Conservation (phyloP, 2,113 vertebrate genomes). For the Eonycteris spelaea region DNA sequence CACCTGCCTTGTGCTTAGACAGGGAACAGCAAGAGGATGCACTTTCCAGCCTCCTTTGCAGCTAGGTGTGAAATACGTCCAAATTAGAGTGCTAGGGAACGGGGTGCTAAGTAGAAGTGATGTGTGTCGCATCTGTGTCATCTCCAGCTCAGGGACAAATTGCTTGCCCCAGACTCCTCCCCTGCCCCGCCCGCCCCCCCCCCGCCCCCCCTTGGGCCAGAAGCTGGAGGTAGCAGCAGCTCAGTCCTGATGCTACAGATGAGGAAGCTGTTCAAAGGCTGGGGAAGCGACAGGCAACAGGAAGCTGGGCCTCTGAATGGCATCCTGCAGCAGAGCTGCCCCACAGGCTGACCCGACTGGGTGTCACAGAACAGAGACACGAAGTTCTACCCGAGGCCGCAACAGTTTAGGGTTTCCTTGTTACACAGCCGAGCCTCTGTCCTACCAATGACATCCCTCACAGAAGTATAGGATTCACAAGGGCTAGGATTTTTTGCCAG, state of each 20-base stretch:
- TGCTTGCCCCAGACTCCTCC: background rate
- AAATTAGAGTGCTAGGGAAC: background rate
- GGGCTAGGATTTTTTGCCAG: background rate
- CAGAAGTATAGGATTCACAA: background rate
- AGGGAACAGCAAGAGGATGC: background rate
- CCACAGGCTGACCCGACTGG: no score
- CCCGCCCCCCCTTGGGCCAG: no score
- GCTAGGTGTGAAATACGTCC: background rate
- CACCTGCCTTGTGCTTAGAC: background rate
- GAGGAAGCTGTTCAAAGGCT: background rate
- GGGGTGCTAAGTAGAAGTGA: background rate
- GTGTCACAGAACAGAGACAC: background rate
- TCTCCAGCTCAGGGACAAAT: background rate
- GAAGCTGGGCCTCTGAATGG: background rate
- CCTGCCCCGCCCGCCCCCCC: no score
- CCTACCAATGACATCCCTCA: no score
- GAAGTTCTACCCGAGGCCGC: background rate
- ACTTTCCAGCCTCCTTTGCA: background rate
- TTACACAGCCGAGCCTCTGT: background rate
- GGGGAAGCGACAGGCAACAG: rapidly evolving
- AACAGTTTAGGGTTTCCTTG: background rate
- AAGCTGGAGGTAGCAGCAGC: background rate
- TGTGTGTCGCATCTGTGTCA: background rate
- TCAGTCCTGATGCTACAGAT: rapidly evolving
- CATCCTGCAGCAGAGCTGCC: background rate